Evolutionary conservation across 2,113 vertebrate species (phyloP).

Genomic region (Festucalex cinctus): DNA sequence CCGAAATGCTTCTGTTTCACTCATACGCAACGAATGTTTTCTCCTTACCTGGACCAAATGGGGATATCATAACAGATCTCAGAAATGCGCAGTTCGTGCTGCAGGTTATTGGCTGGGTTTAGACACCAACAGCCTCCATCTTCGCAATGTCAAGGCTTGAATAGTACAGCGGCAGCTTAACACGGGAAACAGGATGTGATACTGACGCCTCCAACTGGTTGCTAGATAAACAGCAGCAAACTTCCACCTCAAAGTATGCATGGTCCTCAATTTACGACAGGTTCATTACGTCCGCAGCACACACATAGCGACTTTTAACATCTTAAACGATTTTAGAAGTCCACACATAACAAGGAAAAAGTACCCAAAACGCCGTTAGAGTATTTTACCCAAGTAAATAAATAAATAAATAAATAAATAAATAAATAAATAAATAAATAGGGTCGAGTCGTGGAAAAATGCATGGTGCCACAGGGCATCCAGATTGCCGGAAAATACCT

Average conservation of each 20-base stretch:
- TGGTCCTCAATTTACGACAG: background rate
- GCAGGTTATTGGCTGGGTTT: constrained; percentile 26
- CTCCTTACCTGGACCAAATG: constrained; percentile 53
- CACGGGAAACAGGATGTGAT: constrained; percentile 36
- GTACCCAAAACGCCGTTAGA: background rate
- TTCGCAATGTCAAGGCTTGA: constrained; percentile 59
- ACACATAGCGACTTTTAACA: background rate
- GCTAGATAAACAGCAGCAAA: background rate
- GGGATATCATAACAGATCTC: constrained; percentile 52
- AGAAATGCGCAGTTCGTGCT: constrained; percentile 34
- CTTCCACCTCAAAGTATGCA: background rate
- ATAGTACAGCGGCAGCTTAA: constrained; percentile 40
- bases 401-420: too few species aligned
- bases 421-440: too few species aligned
- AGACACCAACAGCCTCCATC: constrained; percentile 62
- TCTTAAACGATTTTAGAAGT: background rate
- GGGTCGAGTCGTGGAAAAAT: too few species aligned
- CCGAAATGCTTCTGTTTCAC: constrained; percentile 8
- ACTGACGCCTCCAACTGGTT: constrained; percentile 38
- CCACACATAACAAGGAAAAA: background rate
- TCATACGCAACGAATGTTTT: background rate
- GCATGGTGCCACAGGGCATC: too few species aligned
- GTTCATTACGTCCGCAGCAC: too few species aligned
- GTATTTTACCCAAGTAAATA: background rate
- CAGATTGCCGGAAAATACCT: too few species aligned